Conservation (phyloP, 2,113 vertebrate species). For the Mandrillus leucophaeus region DNA sequence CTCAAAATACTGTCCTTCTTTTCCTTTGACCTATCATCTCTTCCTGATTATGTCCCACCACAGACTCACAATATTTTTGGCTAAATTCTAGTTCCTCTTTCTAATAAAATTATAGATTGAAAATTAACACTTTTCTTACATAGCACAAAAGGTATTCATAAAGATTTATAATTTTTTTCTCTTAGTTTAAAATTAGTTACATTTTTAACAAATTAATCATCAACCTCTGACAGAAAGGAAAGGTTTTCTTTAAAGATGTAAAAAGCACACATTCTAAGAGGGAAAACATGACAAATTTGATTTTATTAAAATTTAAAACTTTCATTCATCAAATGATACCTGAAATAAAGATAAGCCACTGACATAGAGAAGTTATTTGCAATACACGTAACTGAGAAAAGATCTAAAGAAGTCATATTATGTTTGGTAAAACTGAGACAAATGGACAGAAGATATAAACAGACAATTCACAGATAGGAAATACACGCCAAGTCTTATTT, state of each 20-base stretch:
- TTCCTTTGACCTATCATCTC: not conserved
- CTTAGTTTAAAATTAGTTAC: constrained; percentile 22
- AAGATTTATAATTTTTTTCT: constrained; percentile 9
- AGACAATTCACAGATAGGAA: not conserved
- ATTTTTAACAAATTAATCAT: constrained; percentile 39
- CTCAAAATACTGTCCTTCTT: not conserved
- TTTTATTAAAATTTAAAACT: constrained; percentile 25
- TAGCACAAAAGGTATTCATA: constrained; percentile 13
- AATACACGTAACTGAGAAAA: not conserved
- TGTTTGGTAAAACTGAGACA: constrained; percentile 12
- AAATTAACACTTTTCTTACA: not conserved
- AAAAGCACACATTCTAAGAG: not conserved
- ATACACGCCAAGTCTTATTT: not conserved
- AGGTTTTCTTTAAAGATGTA: not conserved
- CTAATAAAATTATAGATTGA: not conserved
- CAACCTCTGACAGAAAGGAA: not conserved
- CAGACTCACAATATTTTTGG: not conserved
- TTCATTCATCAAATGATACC: constrained; percentile 1
- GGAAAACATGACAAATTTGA: not conserved
- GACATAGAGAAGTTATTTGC: not conserved
- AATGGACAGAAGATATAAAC: not conserved
- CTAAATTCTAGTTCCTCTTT: constrained; percentile 13
- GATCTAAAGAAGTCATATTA: not conserved
- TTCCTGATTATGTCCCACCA: not conserved
- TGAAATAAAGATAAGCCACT: constrained; percentile 1